Percentiles rank a stretch among this genome's conserved stretches.
These are phyloP conservation scores for Euborellia annulipes DNA, from an alignment of 1,140 invertebrate genomes.

Conservation along the genomic window DNA sequence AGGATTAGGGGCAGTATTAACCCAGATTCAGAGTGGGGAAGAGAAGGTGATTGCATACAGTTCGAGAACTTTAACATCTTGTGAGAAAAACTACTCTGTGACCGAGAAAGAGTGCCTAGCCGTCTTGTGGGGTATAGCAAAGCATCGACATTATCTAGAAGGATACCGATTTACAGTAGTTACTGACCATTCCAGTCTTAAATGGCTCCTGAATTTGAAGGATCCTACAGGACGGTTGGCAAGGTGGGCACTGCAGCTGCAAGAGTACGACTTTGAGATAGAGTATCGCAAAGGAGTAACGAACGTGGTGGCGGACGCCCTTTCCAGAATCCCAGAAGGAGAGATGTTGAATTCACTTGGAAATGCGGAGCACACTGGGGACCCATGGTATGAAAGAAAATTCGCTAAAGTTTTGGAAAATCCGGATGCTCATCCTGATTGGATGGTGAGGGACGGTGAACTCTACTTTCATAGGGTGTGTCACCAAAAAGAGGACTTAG, in stretches of 20 bases:
- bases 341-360: no score
- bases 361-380: no score
- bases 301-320: slow-evolving; percentile 23
- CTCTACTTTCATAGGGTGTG: no score
- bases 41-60: slow-evolving; percentile 23
- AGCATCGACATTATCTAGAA: slow-evolving; percentile 23
- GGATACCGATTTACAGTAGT: slow-evolving; percentile 24
- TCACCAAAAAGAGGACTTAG: no score
- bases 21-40: slow-evolving; percentile 9
- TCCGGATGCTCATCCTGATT: no score
- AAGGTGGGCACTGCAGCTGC: slow-evolving; percentile 20
- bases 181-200: slow-evolving; percentile 26
- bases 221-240: slow-evolving; percentile 9
- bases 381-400: no score
- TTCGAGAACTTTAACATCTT: slow-evolving; percentile 16
- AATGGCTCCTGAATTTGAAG: slow-evolving; percentile 24
- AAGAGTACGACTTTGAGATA: slow-evolving; percentile 23
- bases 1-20: slow-evolving; percentile 15
- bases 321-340: slow-evolving; percentile 18
- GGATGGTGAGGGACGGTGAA: no score
- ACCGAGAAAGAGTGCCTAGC: slow-evolving; percentile 29
- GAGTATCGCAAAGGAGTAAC: slow-evolving; percentile 20
- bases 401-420: no score
- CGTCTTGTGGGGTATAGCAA: slow-evolving; percentile 22
- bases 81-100: slow-evolving; percentile 23